These are phyloP conservation scores for Amphiura filiformis DNA, from an alignment of 35 echinoderm and acorn worm genomes.

Conservation along the genomic window DNA sequence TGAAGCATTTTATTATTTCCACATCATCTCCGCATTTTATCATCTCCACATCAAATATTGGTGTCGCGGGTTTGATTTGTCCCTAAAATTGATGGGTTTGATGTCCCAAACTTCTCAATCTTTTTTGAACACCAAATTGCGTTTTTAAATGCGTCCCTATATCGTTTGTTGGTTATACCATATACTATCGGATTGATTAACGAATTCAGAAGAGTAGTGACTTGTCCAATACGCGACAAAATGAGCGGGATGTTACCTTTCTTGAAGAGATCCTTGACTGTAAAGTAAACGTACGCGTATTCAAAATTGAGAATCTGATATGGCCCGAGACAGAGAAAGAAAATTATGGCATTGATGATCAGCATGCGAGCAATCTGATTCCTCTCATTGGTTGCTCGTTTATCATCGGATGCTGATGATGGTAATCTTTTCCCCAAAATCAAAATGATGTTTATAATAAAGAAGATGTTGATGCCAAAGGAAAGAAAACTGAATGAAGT, in stretches of 20 bases:
- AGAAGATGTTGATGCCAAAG: background rate
- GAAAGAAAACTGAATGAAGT: background rate
- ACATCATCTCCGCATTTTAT: too few species aligned
- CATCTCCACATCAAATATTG: too few species aligned
- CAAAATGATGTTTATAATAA: background rate
- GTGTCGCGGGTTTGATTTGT: too few species aligned
- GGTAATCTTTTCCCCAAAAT: background rate
- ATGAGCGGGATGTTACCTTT: too few species aligned
- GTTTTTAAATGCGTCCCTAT: background rate
- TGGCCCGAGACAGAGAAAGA: background rate
- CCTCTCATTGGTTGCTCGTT: background rate
- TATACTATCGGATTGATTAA: background rate
- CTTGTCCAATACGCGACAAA: background rate
- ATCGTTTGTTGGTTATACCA: background rate
- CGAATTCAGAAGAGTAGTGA: background rate
- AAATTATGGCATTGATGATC: background rate
- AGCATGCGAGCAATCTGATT: background rate
- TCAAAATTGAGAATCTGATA: background rate
- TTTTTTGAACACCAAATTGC: background rate
- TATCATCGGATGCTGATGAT: background rate
- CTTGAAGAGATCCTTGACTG: too few species aligned
- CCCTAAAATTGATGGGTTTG: too few species aligned
- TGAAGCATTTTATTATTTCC: too few species aligned
- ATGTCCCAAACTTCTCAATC: background rate
- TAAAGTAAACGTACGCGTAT: background rate